A percentile compares a stretch with the other conserved stretches of the same genome.
Evolutionary conservation across 2,113 vertebrate species (phyloP).

Genomic region (Saguinus imperator): DNA sequence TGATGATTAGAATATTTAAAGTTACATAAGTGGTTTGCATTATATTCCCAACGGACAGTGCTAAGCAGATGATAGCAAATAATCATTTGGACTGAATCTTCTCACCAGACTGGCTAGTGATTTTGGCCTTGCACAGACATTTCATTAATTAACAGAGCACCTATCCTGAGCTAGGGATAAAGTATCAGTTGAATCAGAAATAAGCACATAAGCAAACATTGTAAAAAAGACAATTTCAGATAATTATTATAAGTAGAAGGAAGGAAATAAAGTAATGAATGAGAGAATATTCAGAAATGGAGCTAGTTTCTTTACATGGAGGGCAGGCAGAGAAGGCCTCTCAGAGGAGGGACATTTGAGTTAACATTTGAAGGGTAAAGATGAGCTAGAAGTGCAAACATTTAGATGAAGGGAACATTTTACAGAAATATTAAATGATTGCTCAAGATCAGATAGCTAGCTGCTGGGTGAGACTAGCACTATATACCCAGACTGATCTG

Average conservation of each 20-base stretch:
- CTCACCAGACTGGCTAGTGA: neutral
- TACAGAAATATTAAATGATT: neutral
- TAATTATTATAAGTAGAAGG: conserved; percentile 19
- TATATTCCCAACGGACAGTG: neutral
- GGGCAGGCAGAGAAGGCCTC: neutral
- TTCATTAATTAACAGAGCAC: conserved; percentile 28
- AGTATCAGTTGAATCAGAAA: neutral
- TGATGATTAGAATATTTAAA: neutral
- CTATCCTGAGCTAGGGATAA: conserved; percentile 4
- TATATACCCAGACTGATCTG: neutral
- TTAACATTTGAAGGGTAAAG: neutral
- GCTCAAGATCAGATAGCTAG: neutral
- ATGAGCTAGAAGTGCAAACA: neutral
- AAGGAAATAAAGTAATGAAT: neutral
- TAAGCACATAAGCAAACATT: neutral
- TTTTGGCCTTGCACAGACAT: conserved; percentile 1
- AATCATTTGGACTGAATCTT: conserved; percentile 7
- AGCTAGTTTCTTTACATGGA: neutral
- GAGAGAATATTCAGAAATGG: neutral
- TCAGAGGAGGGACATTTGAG: neutral
- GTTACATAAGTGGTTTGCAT: neutral
- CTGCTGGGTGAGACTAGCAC: neutral
- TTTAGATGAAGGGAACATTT: neutral
- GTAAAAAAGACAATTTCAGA: conserved; percentile 37
- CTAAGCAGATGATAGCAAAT: neutral